phyloP scores from a whole-genome alignment of 2,797 vertebrate species.

The Scleropages formosus region DNA sequence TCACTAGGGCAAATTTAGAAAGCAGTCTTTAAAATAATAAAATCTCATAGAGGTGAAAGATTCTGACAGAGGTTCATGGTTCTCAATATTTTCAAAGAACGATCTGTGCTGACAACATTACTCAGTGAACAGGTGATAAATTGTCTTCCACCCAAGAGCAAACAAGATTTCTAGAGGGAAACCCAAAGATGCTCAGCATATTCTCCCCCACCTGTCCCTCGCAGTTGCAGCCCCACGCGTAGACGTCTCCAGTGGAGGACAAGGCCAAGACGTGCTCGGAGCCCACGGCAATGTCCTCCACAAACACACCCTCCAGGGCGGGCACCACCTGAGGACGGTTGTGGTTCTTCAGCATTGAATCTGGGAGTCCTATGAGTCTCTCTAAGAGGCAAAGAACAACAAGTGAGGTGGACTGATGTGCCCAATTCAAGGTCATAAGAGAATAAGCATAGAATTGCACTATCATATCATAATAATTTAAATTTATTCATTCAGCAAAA shows the following conservation, averaged over 20 bases:
- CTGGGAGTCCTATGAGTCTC: slow-evolving; percentile 74
- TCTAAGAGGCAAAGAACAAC: slow-evolving; percentile 51
- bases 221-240: slow-evolving; percentile 77
- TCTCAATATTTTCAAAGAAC: no score
- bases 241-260: slow-evolving; percentile 71
- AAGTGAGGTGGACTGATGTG: neutral
- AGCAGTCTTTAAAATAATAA: no score
- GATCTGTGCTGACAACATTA: no score
- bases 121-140: no score
- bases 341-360: slow-evolving; percentile 75
- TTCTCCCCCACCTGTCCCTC: slow-evolving; percentile 72
- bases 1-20: no score
- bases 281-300: slow-evolving; percentile 74
- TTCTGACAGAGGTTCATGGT: no score
- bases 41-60: no score
- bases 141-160: neutral
- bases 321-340: slow-evolving; percentile 73
- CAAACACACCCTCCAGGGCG: slow-evolving; percentile 69
- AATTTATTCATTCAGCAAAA: no score
- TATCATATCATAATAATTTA: no score
- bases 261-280: slow-evolving; percentile 74
- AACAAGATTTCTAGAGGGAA: neutral
- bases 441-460: neutral
- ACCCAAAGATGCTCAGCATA: neutral
- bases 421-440: neutral